Percentiles rank a stretch among this genome's conserved stretches.
These are phyloP conservation scores for Ephestia elutella DNA, from an alignment of 1,140 invertebrate genomes.

Conservation along the genomic window DNA sequence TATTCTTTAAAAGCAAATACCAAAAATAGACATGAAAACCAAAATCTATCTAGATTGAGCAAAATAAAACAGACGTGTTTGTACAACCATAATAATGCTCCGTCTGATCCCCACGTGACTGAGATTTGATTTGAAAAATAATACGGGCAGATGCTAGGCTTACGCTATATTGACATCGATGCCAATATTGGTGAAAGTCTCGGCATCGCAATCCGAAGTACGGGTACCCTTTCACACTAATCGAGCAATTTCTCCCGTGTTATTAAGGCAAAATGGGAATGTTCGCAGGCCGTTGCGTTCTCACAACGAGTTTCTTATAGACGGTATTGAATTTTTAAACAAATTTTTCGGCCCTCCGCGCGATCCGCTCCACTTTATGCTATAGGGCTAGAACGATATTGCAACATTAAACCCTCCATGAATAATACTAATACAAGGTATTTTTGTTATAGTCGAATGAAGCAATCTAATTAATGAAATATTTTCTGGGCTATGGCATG, in stretches of 20 bases:
- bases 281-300: constrained; percentile 63
- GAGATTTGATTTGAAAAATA: too few species aligned
- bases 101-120: too few species aligned
- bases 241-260: constrained; percentile 68
- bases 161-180: neutral
- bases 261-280: constrained; percentile 68
- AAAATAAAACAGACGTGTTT: too few species aligned
- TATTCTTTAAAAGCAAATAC: too few species aligned
- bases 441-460: neutral
- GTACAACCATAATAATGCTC: too few species aligned
- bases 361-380: constrained; percentile 47
- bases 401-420: constrained; percentile 47
- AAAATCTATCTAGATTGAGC: too few species aligned
- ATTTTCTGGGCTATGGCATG: neutral
- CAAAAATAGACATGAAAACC: too few species aligned
- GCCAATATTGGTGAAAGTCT: constrained; percentile 16
- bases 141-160: neutral
- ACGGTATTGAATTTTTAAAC: constrained; percentile 62
- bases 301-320: constrained; percentile 63
- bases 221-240: constrained; percentile 56
- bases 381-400: constrained; percentile 57
- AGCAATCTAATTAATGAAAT: neutral
- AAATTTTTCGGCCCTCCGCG: constrained; percentile 54
- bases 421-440: constrained; percentile 29
- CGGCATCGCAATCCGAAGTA: constrained; percentile 42